These are phyloP conservation scores for Neoniphon sammara DNA, from an alignment of 2,797 vertebrate genomes.

Conservation along the genomic window DNA sequence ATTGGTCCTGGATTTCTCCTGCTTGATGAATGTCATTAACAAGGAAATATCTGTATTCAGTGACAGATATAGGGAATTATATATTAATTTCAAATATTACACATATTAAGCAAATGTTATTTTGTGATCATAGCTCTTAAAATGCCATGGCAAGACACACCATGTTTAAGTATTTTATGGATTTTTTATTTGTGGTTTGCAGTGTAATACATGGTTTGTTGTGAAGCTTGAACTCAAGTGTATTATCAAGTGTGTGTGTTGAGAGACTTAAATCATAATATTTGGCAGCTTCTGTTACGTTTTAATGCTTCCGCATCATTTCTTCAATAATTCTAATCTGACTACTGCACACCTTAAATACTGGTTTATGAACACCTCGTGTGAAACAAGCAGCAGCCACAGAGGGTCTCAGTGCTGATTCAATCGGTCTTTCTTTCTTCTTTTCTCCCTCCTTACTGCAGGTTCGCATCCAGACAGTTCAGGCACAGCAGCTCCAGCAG, in stretches of 20 bases:
- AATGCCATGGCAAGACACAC: not conserved
- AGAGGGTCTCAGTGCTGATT: not conserved
- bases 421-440: not conserved
- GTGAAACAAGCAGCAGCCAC: not conserved
- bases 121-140: not conserved
- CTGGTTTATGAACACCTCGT: not conserved
- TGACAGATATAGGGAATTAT: not conserved
- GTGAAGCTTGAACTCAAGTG: no score
- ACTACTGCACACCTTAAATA: no score
- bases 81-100: not conserved
- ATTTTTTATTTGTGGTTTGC: not conserved
- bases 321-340: no score
- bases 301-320: no score
- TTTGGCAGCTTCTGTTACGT: not conserved
- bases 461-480: conserved; percentile 97
- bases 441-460: conserved; percentile 54
- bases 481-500: conserved; percentile 93
- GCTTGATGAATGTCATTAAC: not conserved
- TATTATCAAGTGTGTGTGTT: no score
- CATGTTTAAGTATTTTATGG: not conserved
- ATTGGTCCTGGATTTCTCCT: not conserved
- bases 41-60: not conserved
- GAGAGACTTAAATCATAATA: not conserved
- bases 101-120: not conserved
- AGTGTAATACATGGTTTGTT: no score